Conservation (phyloP, 2,113 vertebrate genomes). For the Cryptomyrus ogoouensis region DNA sequence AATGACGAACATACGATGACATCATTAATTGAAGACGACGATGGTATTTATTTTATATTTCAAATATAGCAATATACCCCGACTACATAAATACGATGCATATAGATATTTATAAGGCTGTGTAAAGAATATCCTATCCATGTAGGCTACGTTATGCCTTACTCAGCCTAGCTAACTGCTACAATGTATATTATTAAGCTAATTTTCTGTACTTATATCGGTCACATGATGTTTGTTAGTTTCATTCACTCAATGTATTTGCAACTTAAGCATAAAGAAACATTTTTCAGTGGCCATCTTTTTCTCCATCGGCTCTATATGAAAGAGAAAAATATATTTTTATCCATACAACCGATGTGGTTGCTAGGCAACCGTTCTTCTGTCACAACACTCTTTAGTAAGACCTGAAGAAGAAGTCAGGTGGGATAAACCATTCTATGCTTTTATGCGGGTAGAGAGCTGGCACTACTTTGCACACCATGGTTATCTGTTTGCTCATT, state of each 20-base stretch:
- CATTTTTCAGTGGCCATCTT: neutral
- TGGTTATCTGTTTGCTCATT: neutral
- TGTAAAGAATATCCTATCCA: neutral
- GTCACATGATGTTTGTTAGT: neutral
- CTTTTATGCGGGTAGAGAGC: neutral
- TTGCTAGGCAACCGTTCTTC: slow-evolving; percentile 27
- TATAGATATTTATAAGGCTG: neutral
- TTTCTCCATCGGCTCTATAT: neutral
- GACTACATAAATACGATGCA: neutral
- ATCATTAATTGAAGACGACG: neutral
- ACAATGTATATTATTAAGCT: neutral
- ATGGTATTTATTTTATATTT: neutral
- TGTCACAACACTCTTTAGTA: slow-evolving; percentile 19
- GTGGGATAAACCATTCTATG: slow-evolving; percentile 16
- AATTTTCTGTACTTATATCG: neutral
- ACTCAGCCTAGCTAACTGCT: neutral
- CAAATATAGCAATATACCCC: neutral
- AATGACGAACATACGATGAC: neutral
- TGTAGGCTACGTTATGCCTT: neutral
- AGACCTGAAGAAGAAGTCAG: slow-evolving; percentile 10
- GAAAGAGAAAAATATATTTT: neutral
- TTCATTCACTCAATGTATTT: neutral
- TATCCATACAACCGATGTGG: slow-evolving; percentile 12
- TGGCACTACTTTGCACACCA: neutral
- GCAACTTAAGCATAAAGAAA: neutral